phyloP scores from a whole-genome alignment of 2,797 vertebrate species.

The Graptemys geographica region DNA sequence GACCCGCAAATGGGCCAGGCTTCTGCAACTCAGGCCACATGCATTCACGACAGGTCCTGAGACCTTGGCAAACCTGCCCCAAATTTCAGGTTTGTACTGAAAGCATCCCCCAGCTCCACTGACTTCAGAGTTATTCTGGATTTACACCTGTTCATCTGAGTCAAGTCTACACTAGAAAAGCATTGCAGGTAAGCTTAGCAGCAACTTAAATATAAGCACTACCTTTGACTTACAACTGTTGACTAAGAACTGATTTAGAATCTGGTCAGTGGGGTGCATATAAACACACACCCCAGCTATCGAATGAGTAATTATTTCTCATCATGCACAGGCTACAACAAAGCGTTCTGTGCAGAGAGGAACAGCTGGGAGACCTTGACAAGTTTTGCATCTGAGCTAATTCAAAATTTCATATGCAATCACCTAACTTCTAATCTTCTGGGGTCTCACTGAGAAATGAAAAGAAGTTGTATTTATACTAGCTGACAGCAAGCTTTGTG shows the following conservation, averaged over 20 bases:
- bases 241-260: background rate
- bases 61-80: background rate
- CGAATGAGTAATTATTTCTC: background rate
- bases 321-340: background rate
- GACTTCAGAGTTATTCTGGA: background rate
- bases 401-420: background rate
- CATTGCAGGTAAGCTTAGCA: background rate
- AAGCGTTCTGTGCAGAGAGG: background rate
- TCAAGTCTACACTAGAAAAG: background rate
- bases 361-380: background rate
- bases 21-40: background rate
- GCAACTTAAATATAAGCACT: background rate
- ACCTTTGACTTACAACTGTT: background rate
- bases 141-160: background rate
- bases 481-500: background rate
- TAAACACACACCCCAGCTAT: background rate
- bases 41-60: background rate
- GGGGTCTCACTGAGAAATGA: background rate
- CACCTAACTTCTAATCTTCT: background rate
- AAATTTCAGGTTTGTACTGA: background rate
- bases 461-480: background rate
- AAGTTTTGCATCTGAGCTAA: background rate
- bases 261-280: background rate
- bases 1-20: no score
- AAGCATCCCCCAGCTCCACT: background rate